A percentile compares a stretch with the other conserved stretches of the same genome.
Evolutionary conservation across 2,113 vertebrate species (phyloP).

Genomic region (Orycteropus afer): DNA sequence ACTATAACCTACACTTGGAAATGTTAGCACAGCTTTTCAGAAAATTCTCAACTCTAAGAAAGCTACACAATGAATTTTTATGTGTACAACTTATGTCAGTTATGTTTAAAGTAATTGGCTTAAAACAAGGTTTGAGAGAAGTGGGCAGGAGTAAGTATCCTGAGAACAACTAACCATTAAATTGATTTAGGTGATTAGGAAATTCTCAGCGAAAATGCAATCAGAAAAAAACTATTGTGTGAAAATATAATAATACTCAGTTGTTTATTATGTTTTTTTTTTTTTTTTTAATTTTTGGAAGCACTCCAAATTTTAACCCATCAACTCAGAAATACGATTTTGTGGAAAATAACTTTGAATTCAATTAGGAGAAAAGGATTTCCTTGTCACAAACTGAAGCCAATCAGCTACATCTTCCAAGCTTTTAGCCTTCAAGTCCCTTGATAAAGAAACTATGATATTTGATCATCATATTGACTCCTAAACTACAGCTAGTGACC

Average conservation of each 20-base stretch:
- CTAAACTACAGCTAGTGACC: neutral
- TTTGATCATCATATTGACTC: neutral
- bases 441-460: conserved; percentile 17
- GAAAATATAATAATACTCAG: neutral
- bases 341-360: conserved; percentile 53
- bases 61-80: neutral
- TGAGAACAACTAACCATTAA: neutral
- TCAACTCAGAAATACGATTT: conserved; percentile 17
- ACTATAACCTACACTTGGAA: neutral
- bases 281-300: neutral
- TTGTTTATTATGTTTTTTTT: neutral
- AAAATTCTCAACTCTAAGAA: neutral
- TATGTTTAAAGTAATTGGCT: neutral
- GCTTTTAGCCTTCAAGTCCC: conserved; percentile 36
- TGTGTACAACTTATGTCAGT: neutral
- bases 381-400: conserved; percentile 58
- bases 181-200: neutral
- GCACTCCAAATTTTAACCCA: neutral
- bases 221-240: neutral
- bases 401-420: conserved; percentile 24
- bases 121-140: neutral
- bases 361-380: conserved; percentile 63
- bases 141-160: neutral
- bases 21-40: neutral
- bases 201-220: conserved; percentile 45